Evolutionary conservation across 2,888 invertebrate genomes (phyloP).

Genomic region (Thymelicus sylvestris): DNA sequence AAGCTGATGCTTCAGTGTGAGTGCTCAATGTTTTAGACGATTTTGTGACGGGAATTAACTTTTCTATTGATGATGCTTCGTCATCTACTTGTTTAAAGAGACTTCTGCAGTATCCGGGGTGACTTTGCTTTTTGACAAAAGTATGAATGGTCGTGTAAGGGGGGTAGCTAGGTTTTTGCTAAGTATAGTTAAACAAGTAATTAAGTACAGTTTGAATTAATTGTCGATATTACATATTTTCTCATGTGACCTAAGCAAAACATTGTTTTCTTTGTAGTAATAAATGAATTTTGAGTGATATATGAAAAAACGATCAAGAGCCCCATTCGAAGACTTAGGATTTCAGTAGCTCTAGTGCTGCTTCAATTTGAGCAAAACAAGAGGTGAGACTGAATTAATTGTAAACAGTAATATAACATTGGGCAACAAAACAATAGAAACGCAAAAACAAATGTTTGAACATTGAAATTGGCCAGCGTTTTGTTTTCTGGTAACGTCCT

Average conservation of each 20-base stretch:
- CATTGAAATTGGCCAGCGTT: not conserved
- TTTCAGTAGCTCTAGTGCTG: too few species aligned
- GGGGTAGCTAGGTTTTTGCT: not conserved
- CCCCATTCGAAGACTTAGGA: too few species aligned
- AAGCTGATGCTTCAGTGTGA: slow-evolving; percentile 22
- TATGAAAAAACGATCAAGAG: too few species aligned
- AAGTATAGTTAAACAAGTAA: not conserved
- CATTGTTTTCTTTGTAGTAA: too few species aligned
- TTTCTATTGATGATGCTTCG: not conserved
- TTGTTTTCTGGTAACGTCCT: slow-evolving; percentile 5
- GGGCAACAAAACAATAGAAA: not conserved
- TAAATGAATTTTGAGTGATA: too few species aligned
- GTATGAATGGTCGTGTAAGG: too few species aligned
- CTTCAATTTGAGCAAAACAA: too few species aligned
- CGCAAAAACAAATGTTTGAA: not conserved
- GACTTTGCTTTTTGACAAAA: not conserved
- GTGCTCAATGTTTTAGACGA: slow-evolving; percentile 18
- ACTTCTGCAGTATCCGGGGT: not conserved
- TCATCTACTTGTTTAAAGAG: not conserved
- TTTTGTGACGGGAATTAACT: slow-evolving; percentile 12
- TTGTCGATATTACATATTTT: too few species aligned
- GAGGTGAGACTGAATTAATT: not conserved
- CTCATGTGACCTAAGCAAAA: too few species aligned
- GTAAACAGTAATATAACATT: not conserved
- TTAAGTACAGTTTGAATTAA: too few species aligned